phyloP scores from a whole-genome alignment of 1,140 invertebrate species.

The Gyrodactylus bullatarudis region DNA sequence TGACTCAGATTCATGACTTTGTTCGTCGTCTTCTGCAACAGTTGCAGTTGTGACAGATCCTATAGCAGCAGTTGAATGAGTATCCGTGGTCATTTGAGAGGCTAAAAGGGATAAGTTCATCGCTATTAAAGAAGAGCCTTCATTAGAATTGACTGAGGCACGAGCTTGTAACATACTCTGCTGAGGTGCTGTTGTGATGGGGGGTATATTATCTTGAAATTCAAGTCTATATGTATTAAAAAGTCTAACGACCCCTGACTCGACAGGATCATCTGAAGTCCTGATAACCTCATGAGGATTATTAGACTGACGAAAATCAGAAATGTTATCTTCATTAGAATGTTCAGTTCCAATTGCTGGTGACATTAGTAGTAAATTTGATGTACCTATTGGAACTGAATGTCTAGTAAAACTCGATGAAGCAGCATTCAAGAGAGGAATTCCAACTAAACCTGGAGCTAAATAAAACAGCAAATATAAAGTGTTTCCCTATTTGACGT shows the following conservation, averaged over 20 bases:
- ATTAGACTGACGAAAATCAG: too few species aligned
- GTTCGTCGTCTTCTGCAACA: background rate
- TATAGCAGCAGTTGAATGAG: background rate
- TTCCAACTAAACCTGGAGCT: too few species aligned
- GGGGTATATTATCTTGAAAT: background rate
- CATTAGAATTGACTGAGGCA: background rate
- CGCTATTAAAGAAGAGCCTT: background rate
- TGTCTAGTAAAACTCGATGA: too few species aligned
- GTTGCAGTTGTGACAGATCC: background rate
- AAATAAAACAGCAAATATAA: too few species aligned
- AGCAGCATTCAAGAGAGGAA: too few species aligned
- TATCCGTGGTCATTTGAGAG: background rate
- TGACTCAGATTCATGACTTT: background rate
- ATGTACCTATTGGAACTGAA: too few species aligned
- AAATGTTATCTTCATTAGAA: too few species aligned
- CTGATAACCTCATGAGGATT: background rate
- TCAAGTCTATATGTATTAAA: background rate
- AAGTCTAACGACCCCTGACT: background rate
- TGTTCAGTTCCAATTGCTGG: too few species aligned
- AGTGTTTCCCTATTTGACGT: too few species aligned
- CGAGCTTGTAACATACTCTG: background rate
- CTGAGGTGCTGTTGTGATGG: background rate
- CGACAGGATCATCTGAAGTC: background rate
- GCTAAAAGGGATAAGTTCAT: background rate
- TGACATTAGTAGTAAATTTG: too few species aligned